phyloP scores from a whole-genome alignment of 2,797 vertebrate genomes.

The Apogon talboti region DNA sequence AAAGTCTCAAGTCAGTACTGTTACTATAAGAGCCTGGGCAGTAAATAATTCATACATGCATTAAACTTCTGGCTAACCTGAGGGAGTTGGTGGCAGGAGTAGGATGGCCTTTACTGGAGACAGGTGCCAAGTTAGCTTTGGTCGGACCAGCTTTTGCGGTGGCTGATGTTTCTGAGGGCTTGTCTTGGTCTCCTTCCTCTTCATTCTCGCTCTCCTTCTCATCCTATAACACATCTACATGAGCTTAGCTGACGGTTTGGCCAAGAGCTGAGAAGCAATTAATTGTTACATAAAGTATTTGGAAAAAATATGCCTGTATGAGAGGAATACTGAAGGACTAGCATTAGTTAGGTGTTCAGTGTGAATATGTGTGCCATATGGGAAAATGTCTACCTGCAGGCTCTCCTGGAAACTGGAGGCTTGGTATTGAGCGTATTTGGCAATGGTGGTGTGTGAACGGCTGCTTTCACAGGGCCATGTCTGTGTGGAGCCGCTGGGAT shows the following conservation, averaged over 20 bases:
- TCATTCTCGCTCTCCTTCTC: slow-evolving; percentile 93
- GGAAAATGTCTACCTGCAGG: slow-evolving; percentile 84
- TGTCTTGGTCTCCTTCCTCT: slow-evolving; percentile 83
- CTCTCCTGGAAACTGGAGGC: slow-evolving; percentile 95
- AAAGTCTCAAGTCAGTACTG: slow-evolving; percentile 19
- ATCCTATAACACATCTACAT: slow-evolving; percentile 83
- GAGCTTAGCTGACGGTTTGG: slow-evolving; percentile 57
- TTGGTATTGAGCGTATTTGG: slow-evolving; percentile 95
- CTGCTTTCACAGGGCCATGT: slow-evolving; percentile 95
- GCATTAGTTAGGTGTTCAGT: neutral
- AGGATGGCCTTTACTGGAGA: slow-evolving; percentile 38
- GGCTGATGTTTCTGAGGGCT: slow-evolving; percentile 76
- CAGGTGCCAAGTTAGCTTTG: slow-evolving; percentile 39
- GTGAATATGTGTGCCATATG: slow-evolving; percentile 31
- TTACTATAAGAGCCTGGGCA: neutral
- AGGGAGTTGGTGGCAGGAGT: slow-evolving; percentile 6
- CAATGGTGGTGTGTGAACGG: slow-evolving; percentile 93
- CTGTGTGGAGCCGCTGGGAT: slow-evolving; percentile 85
- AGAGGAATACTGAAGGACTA: no score
- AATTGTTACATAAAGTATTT: no score
- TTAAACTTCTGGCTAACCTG: slow-evolving; percentile 50
- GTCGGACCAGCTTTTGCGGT: slow-evolving; percentile 53
- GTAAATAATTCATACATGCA: neutral
- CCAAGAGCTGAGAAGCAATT: slow-evolving; percentile 17
- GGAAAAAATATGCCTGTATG: no score